A percentile compares a stretch with the other conserved stretches of the same genome.
These are phyloP conservation scores for Ferrisia virgata DNA, from an alignment of 2,888 invertebrate genomes.

Conservation along the genomic window DNA sequence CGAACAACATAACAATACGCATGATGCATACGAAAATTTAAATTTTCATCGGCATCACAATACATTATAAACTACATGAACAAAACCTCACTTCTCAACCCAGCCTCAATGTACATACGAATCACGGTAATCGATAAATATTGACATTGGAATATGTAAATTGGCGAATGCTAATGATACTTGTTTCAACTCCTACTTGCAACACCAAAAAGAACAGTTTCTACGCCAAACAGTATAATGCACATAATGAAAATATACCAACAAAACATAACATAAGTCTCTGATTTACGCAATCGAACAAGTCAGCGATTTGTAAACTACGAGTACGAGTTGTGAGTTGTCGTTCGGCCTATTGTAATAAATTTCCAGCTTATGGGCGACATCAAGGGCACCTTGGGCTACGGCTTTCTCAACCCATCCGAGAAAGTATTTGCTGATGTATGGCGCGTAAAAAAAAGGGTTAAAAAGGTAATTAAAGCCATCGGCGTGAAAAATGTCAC, in stretches of 20 bases:
- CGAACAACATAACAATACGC: too few relatives aligned
- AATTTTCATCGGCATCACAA: not conserved
- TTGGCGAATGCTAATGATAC: constrained; percentile 5
- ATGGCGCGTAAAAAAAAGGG: not conserved
- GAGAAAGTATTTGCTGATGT: not conserved
- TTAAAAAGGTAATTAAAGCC: constrained; percentile 2
- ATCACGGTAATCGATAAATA: constrained; percentile 1
- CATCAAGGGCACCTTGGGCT: not conserved
- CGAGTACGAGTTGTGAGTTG: too few relatives aligned
- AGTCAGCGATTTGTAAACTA: not conserved
- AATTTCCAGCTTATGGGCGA: constrained; percentile 7
- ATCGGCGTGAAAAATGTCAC: constrained; percentile 5
- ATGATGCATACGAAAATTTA: not conserved
- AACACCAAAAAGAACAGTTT: not conserved
- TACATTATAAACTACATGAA: too few relatives aligned
- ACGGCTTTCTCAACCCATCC: not conserved
- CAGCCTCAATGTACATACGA: not conserved
- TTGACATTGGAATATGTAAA: constrained; percentile 11
- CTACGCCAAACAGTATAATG: not conserved
- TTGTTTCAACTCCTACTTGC: constrained; percentile 8
- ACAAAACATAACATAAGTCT: not conserved
- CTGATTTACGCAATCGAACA: not conserved
- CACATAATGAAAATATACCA: not conserved
- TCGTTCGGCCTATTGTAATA: constrained; percentile 5
- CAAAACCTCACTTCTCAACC: not conserved